These are phyloP conservation scores for Chauna torquata DNA, from an alignment of 2,113 vertebrate species.

Conservation along the genomic window DNA sequence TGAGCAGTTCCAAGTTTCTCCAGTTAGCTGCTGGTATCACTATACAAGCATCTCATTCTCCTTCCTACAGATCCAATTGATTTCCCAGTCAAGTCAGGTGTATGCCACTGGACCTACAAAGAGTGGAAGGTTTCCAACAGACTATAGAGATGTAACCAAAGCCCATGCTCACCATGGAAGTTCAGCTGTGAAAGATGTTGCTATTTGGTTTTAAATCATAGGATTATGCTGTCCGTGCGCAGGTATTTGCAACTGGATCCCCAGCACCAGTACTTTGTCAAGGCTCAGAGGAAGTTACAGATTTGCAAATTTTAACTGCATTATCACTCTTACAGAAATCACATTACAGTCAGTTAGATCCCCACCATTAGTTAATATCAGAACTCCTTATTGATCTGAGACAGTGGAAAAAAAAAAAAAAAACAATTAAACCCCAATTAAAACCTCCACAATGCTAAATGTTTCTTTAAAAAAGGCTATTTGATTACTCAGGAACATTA, in stretches of 20 bases:
- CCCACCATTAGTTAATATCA: background rate
- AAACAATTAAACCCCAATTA: background rate
- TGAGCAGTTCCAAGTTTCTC: background rate
- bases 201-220: slow-evolving; percentile 13
- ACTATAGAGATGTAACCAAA: background rate
- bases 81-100: background rate
- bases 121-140: background rate
- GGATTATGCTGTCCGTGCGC: background rate
- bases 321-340: slow-evolving; percentile 3
- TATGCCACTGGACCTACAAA: background rate
- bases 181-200: background rate
- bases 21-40: background rate
- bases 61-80: background rate
- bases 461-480: background rate
- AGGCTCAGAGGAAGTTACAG: slow-evolving; percentile 58
- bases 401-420: slow-evolving; percentile 7
- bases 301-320: background rate
- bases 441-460: slow-evolving; percentile 39
- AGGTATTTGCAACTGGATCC: slow-evolving; percentile 43
- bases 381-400: background rate
- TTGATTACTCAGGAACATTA: slow-evolving; percentile 30
- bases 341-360: background rate
- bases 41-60: rapidly evolving
- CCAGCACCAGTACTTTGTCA: slow-evolving; percentile 23
- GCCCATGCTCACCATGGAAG: background rate